Percentiles rank a stretch among this genome's conserved stretches.
phyloP scores from a whole-genome alignment of 2,797 vertebrate genomes.

The Telmatherina bonti region DNA sequence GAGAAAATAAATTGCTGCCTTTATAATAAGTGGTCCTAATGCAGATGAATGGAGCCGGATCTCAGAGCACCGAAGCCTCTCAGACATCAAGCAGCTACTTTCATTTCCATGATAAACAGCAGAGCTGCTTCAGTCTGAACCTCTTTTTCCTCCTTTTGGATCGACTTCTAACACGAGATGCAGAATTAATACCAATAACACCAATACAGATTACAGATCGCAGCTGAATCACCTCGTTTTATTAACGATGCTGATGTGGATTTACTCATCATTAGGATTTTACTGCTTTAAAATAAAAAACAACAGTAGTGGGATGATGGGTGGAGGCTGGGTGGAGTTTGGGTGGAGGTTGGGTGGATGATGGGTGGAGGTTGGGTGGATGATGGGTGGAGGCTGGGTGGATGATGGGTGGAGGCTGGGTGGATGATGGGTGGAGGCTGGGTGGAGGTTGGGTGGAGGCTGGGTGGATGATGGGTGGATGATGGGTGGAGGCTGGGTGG shows the following conservation, averaged over 20 bases:
- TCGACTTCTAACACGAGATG: background rate
- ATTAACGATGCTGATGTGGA: background rate
- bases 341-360: too few species aligned
- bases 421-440: too few species aligned
- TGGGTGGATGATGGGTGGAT: too few species aligned
- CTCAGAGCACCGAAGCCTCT: constrained; percentile 61
- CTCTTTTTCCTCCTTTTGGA: background rate
- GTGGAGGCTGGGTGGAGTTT: too few species aligned
- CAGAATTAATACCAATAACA: background rate
- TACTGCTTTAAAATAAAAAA: too few species aligned
- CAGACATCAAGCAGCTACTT: constrained; percentile 50
- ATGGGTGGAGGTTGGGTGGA: too few species aligned
- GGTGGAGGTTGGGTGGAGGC: too few species aligned
- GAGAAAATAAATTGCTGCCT: constrained; percentile 73
- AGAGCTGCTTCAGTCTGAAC: constrained; percentile 10
- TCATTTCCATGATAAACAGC: constrained; percentile 67
- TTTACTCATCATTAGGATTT: background rate
- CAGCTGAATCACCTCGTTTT: background rate
- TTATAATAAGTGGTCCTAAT: constrained; percentile 79
- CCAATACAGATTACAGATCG: background rate
- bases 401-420: too few species aligned
- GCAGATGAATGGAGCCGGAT: constrained; percentile 75
- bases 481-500: too few species aligned
- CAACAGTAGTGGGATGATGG: too few species aligned
- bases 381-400: too few species aligned